Base-by-base conservation (phyloP, 2,113 vertebrate genomes). In the Camelus bactrianus region DNA sequence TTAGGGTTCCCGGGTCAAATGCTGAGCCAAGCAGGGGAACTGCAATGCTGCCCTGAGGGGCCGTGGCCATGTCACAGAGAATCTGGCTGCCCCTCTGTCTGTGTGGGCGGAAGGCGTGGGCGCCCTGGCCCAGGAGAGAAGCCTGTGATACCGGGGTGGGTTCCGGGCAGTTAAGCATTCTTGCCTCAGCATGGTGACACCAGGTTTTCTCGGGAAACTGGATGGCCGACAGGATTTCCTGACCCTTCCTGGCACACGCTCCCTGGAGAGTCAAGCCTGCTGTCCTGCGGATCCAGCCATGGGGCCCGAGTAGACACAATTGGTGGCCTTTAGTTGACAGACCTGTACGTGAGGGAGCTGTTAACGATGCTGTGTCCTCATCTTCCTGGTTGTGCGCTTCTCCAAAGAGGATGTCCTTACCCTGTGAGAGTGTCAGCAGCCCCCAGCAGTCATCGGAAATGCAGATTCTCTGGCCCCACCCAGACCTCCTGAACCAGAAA, bases 31-130 rank as follows among this genome's bases (percentile, higher is more conserved):
- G 17, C 12, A 38, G 58, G 28, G 19, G 30, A 46, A 7, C 32
- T 28, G 54, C 4, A 4, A 12, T 35, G 19, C 14, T 46, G 38
- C 17, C 54, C 17, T 2, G 10, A 38, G 26, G 17, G 42, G 28
- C 60, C 0, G 5, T 50, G 82, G 30, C 20, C 32, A 48, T 6
- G 2, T 67, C 62, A 1, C 46, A 64, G 60, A 67, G 82, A 52
- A 13, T 20, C 35, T 1, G 3, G 62, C 81, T 0, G 30, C 2
- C 30, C 30, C 20, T 10, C 56, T 8, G 0, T 24, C 46, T 9
- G 22, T 0, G 4, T 77, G 32, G 50, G 50, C 32, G 11, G 75
- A 30, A 32, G 11, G 15, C 73, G 24, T 20, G 5, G 38, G 70
- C 4, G 35, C 22, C 56, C 10, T 56, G 42, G 54, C 38, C 54